Evolutionary conservation across 37 sponge, comb jelly and placozoan species (phyloP).

Genomic region (Sycon ciliatum): DNA sequence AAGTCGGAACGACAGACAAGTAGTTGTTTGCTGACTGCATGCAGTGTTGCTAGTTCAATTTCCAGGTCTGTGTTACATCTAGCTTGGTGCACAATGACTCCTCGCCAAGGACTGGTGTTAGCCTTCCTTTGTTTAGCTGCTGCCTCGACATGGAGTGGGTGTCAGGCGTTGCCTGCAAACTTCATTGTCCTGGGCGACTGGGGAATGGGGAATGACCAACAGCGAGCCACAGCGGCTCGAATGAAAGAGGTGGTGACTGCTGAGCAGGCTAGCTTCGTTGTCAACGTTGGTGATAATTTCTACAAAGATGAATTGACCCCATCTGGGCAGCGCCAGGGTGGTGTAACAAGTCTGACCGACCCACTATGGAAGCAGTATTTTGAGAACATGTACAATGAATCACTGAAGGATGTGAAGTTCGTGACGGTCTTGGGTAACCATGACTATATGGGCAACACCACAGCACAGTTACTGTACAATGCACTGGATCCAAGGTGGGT

Average conservation of each 20-base stretch:
- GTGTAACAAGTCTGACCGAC: slow-evolving; percentile 19
- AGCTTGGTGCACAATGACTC: too few relatives aligned
- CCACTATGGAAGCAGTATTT: slow-evolving; percentile 26
- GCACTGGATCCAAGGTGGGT: slow-evolving; percentile 16
- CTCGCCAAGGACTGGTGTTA: too few relatives aligned
- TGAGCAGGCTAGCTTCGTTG: background rate
- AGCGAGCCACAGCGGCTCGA: slow-evolving; percentile 12
- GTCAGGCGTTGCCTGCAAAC: too few relatives aligned
- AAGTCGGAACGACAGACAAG: too few relatives aligned
- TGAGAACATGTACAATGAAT: slow-evolving; percentile 20
- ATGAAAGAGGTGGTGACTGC: slow-evolving; percentile 10
- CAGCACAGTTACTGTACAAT: slow-evolving; percentile 29
- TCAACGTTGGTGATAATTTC: slow-evolving; percentile 33
- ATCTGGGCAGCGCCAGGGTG: slow-evolving; percentile 17
- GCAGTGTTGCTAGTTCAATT: too few relatives aligned
- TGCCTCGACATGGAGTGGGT: too few relatives aligned
- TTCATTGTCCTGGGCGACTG: too few relatives aligned
- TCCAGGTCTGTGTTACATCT: too few relatives aligned
- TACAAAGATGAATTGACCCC: slow-evolving; percentile 11
- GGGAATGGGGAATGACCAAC: slow-evolving; percentile 37
- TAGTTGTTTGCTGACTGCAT: too few relatives aligned
- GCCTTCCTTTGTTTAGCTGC: too few relatives aligned
- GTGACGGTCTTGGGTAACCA: slow-evolving; percentile 24
- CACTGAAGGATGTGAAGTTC: slow-evolving; percentile 23
- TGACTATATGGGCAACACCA: slow-evolving; percentile 32